Evolutionary conservation across 2,113 vertebrate species (phyloP), one percentile per base, ranked within the genome.

Genomic region (Hepsetus odoe): DNA sequence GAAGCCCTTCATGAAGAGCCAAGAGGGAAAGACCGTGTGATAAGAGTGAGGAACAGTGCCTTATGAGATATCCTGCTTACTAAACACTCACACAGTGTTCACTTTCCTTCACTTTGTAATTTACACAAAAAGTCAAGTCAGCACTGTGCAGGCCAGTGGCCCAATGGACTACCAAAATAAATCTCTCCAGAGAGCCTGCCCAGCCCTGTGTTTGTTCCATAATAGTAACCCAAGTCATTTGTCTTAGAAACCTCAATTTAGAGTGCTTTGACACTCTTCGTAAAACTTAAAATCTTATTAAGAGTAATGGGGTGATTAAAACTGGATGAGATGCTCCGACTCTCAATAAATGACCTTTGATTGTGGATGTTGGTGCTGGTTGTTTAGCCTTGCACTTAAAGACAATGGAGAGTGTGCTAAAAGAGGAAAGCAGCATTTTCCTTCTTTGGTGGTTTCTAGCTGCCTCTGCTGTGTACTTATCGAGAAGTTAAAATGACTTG

Each of bases 401-500:
- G 88, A 94, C 92, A 93, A 94, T 92, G 89, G 86, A 77, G 74
- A 26, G 61, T 10, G 77, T 90, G 77, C 91, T 93, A 93, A 92
- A 94, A 90, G 82, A 53, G 87, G 91, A 84, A 92, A 90, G 88
- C 86, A 73, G 87, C 84, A 88, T 90, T 92, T 93, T 93, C 74
- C 81, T 80, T 79, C 86, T 83, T 16, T 30, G 81, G 87, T 81
- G 89, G 87, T 85, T 90, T 77, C 86, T 89, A 90, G 89, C 89
- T 85, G 49, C 28, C 51, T 49, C 28, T 78, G 84, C 77, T 64
- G 44, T 92, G 78, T 89, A 91, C 86, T 93, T 92, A 92, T 89
- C 88, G 87, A 89, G 89, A 80, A 89, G 85, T 91, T 88, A 86
- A 88, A 89, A 86, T 87, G 90, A 90, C 87, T 87, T 88, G 89